Evolutionary conservation across 2,797 vertebrate genomes (phyloP).

Genomic region (Myotis daubentonii): DNA sequence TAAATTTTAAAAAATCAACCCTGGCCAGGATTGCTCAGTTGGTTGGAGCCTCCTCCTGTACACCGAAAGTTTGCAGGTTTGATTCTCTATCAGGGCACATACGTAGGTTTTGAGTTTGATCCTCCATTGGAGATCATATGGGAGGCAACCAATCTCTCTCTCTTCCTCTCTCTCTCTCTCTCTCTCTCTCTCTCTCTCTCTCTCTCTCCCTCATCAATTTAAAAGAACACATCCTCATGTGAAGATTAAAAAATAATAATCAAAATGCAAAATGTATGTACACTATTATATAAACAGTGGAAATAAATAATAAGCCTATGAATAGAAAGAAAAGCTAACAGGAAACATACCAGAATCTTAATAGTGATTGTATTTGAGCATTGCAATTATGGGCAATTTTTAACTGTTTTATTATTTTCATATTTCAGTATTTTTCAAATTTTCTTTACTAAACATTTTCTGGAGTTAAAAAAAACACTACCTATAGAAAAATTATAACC

Average conservation of each 20-base stretch:
- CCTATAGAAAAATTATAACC: conserved; percentile 23
- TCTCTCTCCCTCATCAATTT: neutral
- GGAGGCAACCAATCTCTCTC: neutral
- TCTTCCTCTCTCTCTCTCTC: too few species aligned
- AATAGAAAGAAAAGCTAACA: neutral
- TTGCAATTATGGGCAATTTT: conserved; percentile 65
- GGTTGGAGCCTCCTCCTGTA: neutral
- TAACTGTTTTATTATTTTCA: conserved; percentile 66
- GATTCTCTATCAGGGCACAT: neutral
- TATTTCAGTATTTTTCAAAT: conserved; percentile 69
- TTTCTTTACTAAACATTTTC: conserved; percentile 71
- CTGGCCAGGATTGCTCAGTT: neutral
- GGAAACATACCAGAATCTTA: conserved; percentile 48
- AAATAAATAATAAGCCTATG: conserved; percentile 66
- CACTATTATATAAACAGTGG: conserved; percentile 18
- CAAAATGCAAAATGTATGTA: conserved; percentile 52
- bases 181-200: neutral
- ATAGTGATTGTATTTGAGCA: conserved; percentile 63
- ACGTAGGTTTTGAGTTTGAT: neutral
- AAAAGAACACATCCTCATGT: neutral
- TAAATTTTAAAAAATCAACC: neutral
- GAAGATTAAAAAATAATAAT: conserved; percentile 52
- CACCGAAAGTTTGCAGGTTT: neutral
- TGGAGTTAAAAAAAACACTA: conserved; percentile 47
- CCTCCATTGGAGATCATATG: neutral